Evolutionary conservation across 2,888 invertebrate species (phyloP).

Genomic region (Pogonocherus hispidulus): DNA sequence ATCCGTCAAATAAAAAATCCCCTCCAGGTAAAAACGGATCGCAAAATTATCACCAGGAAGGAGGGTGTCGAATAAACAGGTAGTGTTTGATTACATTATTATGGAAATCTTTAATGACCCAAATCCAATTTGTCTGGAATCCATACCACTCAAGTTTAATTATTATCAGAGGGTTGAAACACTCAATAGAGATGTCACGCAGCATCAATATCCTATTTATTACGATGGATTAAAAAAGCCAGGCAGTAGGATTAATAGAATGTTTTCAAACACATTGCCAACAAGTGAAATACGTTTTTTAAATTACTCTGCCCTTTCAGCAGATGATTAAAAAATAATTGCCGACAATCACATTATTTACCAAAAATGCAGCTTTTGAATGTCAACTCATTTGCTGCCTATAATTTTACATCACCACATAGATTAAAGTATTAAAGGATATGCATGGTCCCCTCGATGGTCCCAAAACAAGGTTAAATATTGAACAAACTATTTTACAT

Average conservation of each 20-base stretch:
- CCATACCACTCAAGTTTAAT: conserved; percentile 26
- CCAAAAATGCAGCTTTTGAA: background rate
- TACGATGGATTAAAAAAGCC: conserved; percentile 18
- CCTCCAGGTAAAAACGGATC: background rate
- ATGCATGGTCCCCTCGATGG: too few species aligned
- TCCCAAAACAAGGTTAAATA: too few species aligned
- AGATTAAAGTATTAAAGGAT: background rate
- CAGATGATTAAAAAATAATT: background rate
- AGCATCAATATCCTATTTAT: conserved; percentile 28
- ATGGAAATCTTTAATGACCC: conserved; percentile 28
- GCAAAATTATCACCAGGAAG: conserved; percentile 1
- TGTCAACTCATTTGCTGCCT: background rate
- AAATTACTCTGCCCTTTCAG: conserved; percentile 3
- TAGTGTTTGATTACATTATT: conserved; percentile 26
- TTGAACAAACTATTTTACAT: too few species aligned
- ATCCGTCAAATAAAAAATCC: too few species aligned
- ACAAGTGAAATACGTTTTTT: conserved; percentile 5
- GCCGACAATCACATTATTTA: background rate
- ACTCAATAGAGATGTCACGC: conserved; percentile 27
- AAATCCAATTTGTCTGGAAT: conserved; percentile 28
- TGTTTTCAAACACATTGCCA: conserved; percentile 2
- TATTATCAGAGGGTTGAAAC: conserved; percentile 27
- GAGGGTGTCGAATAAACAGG: conserved; percentile 18
- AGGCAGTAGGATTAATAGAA: conserved; percentile 13
- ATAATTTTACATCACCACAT: background rate